phyloP scores from a whole-genome alignment of 1,140 invertebrate species.

The Pomacea maculata region DNA sequence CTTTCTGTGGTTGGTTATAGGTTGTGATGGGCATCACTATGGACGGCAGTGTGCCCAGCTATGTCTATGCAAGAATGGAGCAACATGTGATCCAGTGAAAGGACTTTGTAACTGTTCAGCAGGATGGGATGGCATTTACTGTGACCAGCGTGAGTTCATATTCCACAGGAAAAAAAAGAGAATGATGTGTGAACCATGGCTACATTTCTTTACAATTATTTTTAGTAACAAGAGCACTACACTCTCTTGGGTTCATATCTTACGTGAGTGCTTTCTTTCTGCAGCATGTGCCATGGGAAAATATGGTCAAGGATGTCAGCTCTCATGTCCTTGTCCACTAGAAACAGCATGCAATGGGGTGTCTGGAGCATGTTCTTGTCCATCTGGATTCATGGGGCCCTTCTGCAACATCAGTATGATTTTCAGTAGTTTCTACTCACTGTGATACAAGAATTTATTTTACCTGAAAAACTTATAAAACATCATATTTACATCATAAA shows the following conservation, averaged over 20 bases:
- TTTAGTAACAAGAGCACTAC: too few species aligned
- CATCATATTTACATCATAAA: too few species aligned
- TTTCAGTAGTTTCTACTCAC: slow-evolving; percentile 51
- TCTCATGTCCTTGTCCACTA: slow-evolving; percentile 43
- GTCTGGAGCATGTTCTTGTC: slow-evolving; percentile 81
- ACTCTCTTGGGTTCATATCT: background rate
- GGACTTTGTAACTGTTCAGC: slow-evolving; percentile 87
- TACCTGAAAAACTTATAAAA: too few species aligned
- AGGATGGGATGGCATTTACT: slow-evolving; percentile 71
- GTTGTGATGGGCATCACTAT: slow-evolving; percentile 80
- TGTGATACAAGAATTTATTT: too few species aligned
- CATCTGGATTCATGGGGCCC: slow-evolving; percentile 77
- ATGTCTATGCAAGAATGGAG: slow-evolving; percentile 77
- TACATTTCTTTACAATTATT: too few species aligned
- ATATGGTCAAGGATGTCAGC: slow-evolving; percentile 46
- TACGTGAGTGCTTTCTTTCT: background rate
- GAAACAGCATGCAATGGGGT: slow-evolving; percentile 67
- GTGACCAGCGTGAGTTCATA: slow-evolving; percentile 59
- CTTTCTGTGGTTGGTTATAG: slow-evolving; percentile 31
- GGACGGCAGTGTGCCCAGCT: slow-evolving; percentile 78
- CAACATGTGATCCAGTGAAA: slow-evolving; percentile 80
- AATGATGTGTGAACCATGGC: too few species aligned
- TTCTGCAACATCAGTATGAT: slow-evolving; percentile 72
- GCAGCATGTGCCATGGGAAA: slow-evolving; percentile 40
- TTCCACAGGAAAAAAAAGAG: too few species aligned